Conservation (phyloP, 37 sponge, comb jelly and placozoan species). For the Halisarca cf. caerulea region DNA sequence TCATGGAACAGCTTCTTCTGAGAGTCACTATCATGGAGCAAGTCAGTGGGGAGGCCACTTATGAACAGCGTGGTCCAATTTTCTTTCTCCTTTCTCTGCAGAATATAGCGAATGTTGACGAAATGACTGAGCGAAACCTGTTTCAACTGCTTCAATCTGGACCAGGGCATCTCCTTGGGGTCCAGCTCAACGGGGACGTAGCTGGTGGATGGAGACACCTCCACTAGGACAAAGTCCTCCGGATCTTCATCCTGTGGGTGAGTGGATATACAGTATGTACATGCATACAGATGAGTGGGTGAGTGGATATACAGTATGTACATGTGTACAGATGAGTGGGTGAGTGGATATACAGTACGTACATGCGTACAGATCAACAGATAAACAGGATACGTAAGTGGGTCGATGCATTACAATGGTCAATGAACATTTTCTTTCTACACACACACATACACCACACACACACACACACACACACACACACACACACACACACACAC, state of each 20-base stretch:
- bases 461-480: too few relatives aligned
- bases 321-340: background rate
- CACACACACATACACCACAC: too few relatives aligned
- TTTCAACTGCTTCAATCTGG: background rate
- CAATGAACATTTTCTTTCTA: background rate
- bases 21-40: background rate
- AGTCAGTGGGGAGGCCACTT: background rate
- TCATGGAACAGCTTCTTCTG: background rate
- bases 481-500: too few relatives aligned
- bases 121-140: slow-evolving; percentile 19
- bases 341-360: background rate
- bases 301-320: background rate
- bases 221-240: slow-evolving; percentile 56
- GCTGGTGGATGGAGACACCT: slow-evolving; percentile 47
- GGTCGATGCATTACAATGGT: background rate
- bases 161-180: slow-evolving; percentile 50
- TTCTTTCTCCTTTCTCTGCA: background rate
- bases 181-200: slow-evolving; percentile 42
- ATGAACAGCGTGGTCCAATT: background rate
- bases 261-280: background rate
- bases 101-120: background rate
- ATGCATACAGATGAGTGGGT: background rate
- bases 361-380: background rate
- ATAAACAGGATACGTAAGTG: too few relatives aligned
- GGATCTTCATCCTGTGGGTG: slow-evolving; percentile 42